Evolutionary conservation across 1,140 invertebrate genomes (phyloP).

Genomic region (Drosophila truncata): DNA sequence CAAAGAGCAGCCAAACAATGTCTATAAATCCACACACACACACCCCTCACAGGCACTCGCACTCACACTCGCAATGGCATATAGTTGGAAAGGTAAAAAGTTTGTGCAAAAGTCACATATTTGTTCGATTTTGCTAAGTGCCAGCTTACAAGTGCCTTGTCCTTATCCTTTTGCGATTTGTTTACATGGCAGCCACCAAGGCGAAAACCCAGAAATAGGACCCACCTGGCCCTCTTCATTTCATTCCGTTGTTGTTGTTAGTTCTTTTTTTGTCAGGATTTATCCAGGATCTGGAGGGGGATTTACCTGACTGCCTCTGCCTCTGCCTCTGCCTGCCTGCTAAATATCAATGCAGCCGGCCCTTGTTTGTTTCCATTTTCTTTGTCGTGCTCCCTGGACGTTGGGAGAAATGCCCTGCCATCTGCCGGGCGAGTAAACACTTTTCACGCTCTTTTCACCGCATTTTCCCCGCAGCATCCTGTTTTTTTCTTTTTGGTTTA

Average conservation of each 20-base stretch:
- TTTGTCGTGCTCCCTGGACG: constrained; percentile 26
- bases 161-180: constrained; percentile 75
- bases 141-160: constrained; percentile 72
- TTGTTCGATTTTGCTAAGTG: constrained; percentile 74
- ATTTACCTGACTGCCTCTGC: constrained; percentile 11
- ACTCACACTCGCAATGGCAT: constrained; percentile 1
- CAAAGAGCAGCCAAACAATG: constrained; percentile 58
- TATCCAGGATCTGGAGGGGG: constrained; percentile 1
- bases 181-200: constrained; percentile 61
- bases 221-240: constrained; percentile 15
- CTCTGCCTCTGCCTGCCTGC: constrained; percentile 5
- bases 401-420: constrained; percentile 17
- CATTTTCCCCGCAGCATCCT: constrained; percentile 35
- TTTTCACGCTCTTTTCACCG: constrained; percentile 68
- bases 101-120: constrained; percentile 71
- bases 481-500: constrained; percentile 53
- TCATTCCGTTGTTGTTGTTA: constrained; percentile 3
- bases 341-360: constrained; percentile 56
- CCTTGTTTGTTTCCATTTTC: constrained; percentile 38
- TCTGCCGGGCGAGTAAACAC: constrained; percentile 42
- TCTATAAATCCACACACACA: constrained; percentile 63
- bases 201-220: constrained; percentile 15
- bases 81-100: constrained; percentile 56
- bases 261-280: constrained; percentile 5
- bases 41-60: background rate